These are phyloP conservation scores for Scaptomyza caliginosa DNA, from an alignment of 2,888 invertebrate species.

Conservation along the genomic window DNA sequence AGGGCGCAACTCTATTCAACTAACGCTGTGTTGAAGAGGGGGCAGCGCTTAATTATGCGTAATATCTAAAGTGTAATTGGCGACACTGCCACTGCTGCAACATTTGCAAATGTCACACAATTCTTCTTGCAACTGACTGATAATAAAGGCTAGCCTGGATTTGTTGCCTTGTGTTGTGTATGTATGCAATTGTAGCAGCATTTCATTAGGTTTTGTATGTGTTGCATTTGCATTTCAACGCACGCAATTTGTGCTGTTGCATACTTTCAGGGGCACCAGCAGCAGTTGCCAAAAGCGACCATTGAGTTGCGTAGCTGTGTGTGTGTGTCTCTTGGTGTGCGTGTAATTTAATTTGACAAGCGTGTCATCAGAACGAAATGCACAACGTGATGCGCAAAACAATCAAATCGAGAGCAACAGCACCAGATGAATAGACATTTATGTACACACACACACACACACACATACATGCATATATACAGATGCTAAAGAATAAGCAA, in stretches of 20 bases:
- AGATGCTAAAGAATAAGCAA: not conserved
- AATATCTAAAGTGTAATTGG: conserved; percentile 57
- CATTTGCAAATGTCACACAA: conserved; percentile 28
- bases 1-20: not conserved
- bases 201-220: conserved; percentile 64
- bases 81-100: conserved; percentile 14
- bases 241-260: conserved; percentile 58
- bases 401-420: conserved; percentile 40
- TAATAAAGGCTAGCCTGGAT: not conserved
- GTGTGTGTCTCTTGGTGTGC: conserved; percentile 37
- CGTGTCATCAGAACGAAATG: conserved; percentile 72
- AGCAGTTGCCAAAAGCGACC: conserved; percentile 41
- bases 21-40: conserved; percentile 2
- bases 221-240: conserved; percentile 72
- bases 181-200: conserved; percentile 58
- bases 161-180: not conserved
- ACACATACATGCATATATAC: too few relatives aligned
- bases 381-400: conserved; percentile 70
- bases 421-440: conserved; percentile 5
- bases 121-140: conserved; percentile 1
- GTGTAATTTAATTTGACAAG: conserved; percentile 73
- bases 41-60: conserved; percentile 65
- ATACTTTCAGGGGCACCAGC: conserved; percentile 46
- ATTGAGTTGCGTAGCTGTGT: not conserved
- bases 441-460: not conserved